phyloP scores from a whole-genome alignment of 1,140 invertebrate species.

The Elymnias hypermnestra region DNA sequence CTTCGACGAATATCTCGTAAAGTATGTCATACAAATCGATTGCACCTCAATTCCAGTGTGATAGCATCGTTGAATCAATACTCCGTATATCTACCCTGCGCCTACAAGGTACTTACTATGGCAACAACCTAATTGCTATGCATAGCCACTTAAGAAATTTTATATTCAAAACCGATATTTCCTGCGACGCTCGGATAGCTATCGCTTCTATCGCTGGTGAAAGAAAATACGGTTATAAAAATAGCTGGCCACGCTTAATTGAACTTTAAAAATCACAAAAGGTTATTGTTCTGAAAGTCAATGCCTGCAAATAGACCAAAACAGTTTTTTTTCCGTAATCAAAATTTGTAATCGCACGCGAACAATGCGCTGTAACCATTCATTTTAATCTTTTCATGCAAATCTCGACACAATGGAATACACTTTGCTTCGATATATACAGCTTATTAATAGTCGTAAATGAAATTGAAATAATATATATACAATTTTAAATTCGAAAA shows the following conservation, averaged over 20 bases:
- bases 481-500: too few relatives aligned
- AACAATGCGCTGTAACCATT: too few relatives aligned
- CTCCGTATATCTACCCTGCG: constrained; percentile 5
- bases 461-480: too few relatives aligned
- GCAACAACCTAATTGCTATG: constrained; percentile 15
- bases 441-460: too few relatives aligned
- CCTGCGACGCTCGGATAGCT: neutral
- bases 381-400: too few relatives aligned
- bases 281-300: neutral
- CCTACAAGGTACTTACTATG: constrained; percentile 8
- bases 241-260: neutral
- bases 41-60: constrained; percentile 7
- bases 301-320: neutral
- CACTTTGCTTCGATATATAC: too few relatives aligned
- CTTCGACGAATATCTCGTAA: constrained; percentile 25
- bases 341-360: too few relatives aligned
- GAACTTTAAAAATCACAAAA: neutral
- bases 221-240: neutral
- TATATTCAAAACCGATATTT: constrained; percentile 4
- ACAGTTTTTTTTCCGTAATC: too few relatives aligned
- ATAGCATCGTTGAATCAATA: constrained; percentile 15
- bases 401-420: too few relatives aligned
- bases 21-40: constrained; percentile 30
- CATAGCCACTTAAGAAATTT: constrained; percentile 12
- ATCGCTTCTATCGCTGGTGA: neutral